Base-by-base conservation (phyloP, 2,113 vertebrate species). In the Genyomyrus donnyi region DNA sequence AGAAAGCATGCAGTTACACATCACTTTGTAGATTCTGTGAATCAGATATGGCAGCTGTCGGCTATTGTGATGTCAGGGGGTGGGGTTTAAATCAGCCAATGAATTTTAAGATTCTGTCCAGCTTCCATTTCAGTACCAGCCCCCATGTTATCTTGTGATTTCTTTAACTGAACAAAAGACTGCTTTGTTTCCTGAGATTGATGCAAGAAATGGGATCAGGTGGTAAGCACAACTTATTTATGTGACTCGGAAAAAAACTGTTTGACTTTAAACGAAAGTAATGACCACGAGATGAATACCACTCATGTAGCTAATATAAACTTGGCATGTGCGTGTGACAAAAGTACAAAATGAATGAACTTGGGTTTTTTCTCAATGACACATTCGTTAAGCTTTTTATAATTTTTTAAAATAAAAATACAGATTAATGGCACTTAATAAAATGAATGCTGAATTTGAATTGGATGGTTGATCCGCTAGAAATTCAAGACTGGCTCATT, bases 181-280 rank as follows among this genome's bases (percentile, higher is more conserved):
- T 50, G 27, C 85, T 87, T 56, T 53, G 49, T 87, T 49, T 24
- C n/a, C 11, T 5, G 85, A 87, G 49, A 87, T 11, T 87, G 48
- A 31, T 10, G 17, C 17, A 50, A 87, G 11, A 10, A 52, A 53
- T 49, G 39, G 85, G 70, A 89, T 88, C 77, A 90, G 88, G 56
- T 88, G 15, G 88, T 83, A 88, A 92, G 90, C 86, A 92, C 27
- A 90, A 87, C 58, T 90, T 39, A 88, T 58, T 88, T 80, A 85
- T 90, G 56, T 88, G 88, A 89, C 85, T 85, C 48, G 35, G 27
- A 89, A 89, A 27, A 10, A 3, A 66, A 66, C n/a, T 10, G 24
- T 11, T 70, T 70, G 10, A 70, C 62, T 62, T 62, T 62, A n/a
- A 62, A 62, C 0, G 24, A 62, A 62, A 62, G 24, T n/a, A 62